A percentile compares a stretch with the other conserved stretches of the same genome.
These are phyloP conservation scores for Erannis defoliaria DNA, from an alignment of 2,888 invertebrate species.

Conservation along the genomic window DNA sequence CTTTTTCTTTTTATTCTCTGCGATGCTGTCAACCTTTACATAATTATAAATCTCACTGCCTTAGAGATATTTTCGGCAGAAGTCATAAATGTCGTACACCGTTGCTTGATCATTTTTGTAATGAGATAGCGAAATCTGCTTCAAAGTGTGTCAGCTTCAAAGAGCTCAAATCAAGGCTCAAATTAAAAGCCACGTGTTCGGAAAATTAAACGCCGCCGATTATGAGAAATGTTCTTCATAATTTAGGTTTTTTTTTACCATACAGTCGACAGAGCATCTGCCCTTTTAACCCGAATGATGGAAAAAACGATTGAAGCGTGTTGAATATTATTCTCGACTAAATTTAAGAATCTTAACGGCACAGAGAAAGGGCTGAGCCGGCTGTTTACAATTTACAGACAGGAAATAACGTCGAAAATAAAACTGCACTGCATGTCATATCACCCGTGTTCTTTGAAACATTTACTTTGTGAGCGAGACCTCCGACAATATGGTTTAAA, in stretches of 20 bases:
- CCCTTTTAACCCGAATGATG: conserved; percentile 42
- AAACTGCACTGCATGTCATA: conserved; percentile 52
- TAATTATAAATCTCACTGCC: too few relatives aligned
- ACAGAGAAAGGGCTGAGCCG: conserved; percentile 44
- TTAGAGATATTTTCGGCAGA: conserved; percentile 14
- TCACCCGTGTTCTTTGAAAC: conserved; percentile 47
- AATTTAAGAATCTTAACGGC: conserved; percentile 44
- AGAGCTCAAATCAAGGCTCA: conserved; percentile 9
- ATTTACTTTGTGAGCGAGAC: conserved; percentile 41
- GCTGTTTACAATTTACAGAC: conserved; percentile 50
- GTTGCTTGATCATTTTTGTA: conserved; percentile 21
- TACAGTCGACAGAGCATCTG: conserved; percentile 17
- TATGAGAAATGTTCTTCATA: conserved; percentile 4
- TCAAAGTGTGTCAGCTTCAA: conserved; percentile 20
- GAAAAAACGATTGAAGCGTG: conserved; percentile 48
- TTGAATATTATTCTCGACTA: conserved; percentile 34
- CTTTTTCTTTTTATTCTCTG: conserved; percentile 7
- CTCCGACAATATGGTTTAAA: conserved; percentile 40
- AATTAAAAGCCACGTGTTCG: conserved; percentile 9
- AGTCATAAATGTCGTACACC: conserved; percentile 20
- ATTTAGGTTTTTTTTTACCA: background rate
- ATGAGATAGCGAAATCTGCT: conserved; percentile 25
- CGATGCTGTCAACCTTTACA: conserved; percentile 5
- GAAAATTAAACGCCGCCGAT: conserved; percentile 16
- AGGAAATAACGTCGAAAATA: conserved; percentile 51